Percentiles rank a stretch among this genome's conserved stretches.
Conservation (phyloP, 2,888 invertebrate species). For the Liodrosophila aerea region DNA sequence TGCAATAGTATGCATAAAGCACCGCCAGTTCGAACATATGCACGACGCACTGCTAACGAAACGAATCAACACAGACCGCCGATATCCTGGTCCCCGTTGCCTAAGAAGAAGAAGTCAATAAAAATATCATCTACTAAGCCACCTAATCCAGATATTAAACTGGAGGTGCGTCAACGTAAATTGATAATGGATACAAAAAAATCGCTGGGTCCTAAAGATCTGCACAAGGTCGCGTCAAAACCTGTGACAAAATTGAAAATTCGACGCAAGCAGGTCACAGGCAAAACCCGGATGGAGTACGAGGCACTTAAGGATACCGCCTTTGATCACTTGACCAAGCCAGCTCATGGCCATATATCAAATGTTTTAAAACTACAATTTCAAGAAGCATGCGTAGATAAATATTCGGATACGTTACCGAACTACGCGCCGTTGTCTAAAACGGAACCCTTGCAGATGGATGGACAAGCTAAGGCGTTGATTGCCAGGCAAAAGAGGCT, state of each 20-base stretch:
- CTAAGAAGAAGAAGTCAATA: slow-evolving; percentile 30
- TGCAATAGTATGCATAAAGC: slow-evolving; percentile 28
- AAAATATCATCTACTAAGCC: slow-evolving; percentile 53
- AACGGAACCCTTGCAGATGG: slow-evolving; percentile 27
- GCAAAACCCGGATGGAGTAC: slow-evolving; percentile 57
- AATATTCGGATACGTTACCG: slow-evolving; percentile 45
- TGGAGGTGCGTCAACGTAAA: slow-evolving; percentile 65
- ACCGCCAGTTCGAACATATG: slow-evolving; percentile 71
- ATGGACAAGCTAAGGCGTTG: slow-evolving; percentile 46
- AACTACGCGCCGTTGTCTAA: slow-evolving; percentile 43
- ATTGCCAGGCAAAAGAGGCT: slow-evolving; percentile 41
- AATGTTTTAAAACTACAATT: slow-evolving; percentile 35
- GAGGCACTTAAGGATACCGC: slow-evolving; percentile 64
- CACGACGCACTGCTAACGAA: slow-evolving; percentile 36
- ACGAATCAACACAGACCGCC: slow-evolving; percentile 14
- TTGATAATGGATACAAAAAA: slow-evolving; percentile 68
- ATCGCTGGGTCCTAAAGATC: slow-evolving; percentile 38
- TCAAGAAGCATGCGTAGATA: slow-evolving; percentile 45
- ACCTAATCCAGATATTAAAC: slow-evolving; percentile 43
- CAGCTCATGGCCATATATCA: slow-evolving; percentile 36
- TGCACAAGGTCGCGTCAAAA: slow-evolving; percentile 26
- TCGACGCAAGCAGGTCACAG: slow-evolving; percentile 45
- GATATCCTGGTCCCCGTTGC: slow-evolving; percentile 44
- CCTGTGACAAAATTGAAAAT: slow-evolving; percentile 36
- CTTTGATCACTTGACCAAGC: slow-evolving; percentile 75